Base-by-base conservation (phyloP, 2,888 invertebrate species). In the Clunio marinus region DNA sequence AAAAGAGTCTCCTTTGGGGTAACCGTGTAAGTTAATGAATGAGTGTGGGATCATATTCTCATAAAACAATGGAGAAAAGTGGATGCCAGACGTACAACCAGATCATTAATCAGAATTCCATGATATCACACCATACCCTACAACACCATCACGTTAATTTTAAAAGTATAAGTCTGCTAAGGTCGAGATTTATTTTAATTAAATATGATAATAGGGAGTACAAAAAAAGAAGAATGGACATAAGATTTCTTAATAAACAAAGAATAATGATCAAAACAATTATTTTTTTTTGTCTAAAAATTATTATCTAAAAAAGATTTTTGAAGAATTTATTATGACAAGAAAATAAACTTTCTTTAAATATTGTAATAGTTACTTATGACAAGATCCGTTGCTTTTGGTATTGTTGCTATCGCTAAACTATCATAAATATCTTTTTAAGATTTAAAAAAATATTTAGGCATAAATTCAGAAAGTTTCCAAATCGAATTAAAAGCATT, bases 171-270 rank as follows among this genome's bases (percentile, higher is more conserved):
- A n/a, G n/a, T n/a, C 25, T 57, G 13, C 25, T 57, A 37, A 8
- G 41, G 22, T 37, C 22, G 37, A 37, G 63, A 63, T 63, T 63
- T 63, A 63, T 63, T 63, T 63, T 63, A 63, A 63, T 63, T 63
- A 63, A 63, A 63, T n/a, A 63, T 8, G 57, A 51, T 41, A 15
- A 15, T 41, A 15, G 41, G 15, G 41, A n/a, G 10, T 10, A 17
- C 51, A 22, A 57, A 7, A 27, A 57, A 22, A n/a, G 15, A 27
- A 27, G 5, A 57, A 55, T 22, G 13, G 22, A 57, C 15, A 27
- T 25, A 41, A n/a, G 51, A 22, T 51, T 51, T 17, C 5, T 51
- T 51, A 17, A 4, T 51, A 20, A 51, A 51, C n/a, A n/a, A n/a
- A n/a, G n/a, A n/a, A n/a, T n/a, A n/a, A n/a, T n/a, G n/a, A n/a